phyloP scores from a whole-genome alignment of 2,797 vertebrate species.

The Amblyopsis hoosieri region DNA sequence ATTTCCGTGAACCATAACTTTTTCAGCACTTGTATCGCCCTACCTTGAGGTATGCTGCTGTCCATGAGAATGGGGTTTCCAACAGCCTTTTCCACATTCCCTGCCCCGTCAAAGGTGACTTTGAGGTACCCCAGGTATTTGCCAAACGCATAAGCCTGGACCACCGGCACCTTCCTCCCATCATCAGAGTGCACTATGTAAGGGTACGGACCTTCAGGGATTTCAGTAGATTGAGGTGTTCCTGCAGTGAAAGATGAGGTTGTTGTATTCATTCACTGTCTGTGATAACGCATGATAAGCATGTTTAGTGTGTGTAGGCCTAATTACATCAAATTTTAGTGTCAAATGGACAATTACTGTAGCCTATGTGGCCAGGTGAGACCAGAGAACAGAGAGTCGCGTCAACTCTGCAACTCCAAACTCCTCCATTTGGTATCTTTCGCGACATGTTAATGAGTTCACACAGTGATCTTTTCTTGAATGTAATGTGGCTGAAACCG shows the following conservation, averaged over 20 bases:
- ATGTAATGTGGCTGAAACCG: too few relatives aligned
- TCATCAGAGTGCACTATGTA: constrained; percentile 82
- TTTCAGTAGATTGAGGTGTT: constrained; percentile 80
- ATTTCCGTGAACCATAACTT: too few relatives aligned
- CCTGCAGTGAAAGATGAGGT: constrained; percentile 69
- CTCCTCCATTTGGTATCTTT: too few relatives aligned
- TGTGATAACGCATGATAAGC: not conserved
- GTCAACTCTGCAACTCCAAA: too few relatives aligned
- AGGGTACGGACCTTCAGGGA: constrained; percentile 83
- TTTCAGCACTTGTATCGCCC: too few relatives aligned
- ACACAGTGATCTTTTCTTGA: too few relatives aligned
- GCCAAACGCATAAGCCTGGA: constrained; percentile 91
- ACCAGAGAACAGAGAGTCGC: too few relatives aligned
- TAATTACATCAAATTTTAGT: not conserved
- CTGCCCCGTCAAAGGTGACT: constrained; percentile 83
- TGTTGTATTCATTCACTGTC: constrained; percentile 1
- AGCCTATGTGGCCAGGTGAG: too few relatives aligned
- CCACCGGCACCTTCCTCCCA: constrained; percentile 85
- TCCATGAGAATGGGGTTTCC: constrained; percentile 91
- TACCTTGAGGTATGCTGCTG: constrained; percentile 84
- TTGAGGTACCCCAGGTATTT: constrained; percentile 90
- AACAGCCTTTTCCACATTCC: constrained; percentile 78
- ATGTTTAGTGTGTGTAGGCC: not conserved
- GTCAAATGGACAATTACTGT: too few relatives aligned
- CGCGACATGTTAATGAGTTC: too few relatives aligned